Percentiles rank a stretch among this genome's conserved stretches.
Conservation (phyloP, 2,888 invertebrate genomes). For the Dynastes maya region DNA sequence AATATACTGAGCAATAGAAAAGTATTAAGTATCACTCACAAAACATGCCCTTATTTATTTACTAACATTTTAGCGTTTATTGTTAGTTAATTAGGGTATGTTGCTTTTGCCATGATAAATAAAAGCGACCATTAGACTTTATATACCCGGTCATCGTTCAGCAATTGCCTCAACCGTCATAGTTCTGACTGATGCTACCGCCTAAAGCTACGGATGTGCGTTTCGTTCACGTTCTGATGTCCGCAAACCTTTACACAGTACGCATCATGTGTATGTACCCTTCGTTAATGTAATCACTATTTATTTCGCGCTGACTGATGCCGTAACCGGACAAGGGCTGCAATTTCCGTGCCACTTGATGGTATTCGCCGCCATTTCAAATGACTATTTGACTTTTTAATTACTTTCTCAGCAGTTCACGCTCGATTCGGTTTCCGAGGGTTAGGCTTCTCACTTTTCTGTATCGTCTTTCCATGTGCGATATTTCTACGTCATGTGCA, state of each 20-base stretch:
- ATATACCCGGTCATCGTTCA: neutral
- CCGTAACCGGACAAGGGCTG: slow-evolving; percentile 54
- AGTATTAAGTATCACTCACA: too few species aligned
- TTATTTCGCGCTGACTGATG: slow-evolving; percentile 53
- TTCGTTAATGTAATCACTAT: slow-evolving; percentile 54
- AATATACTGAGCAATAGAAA: too few species aligned
- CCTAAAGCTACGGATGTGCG: neutral
- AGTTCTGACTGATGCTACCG: neutral
- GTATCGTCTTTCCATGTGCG: neutral
- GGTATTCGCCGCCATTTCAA: slow-evolving; percentile 50
- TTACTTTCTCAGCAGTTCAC: slow-evolving; percentile 52
- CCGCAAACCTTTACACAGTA: neutral
- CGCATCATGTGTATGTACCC: slow-evolving; percentile 39
- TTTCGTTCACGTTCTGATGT: neutral
- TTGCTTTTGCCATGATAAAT: slow-evolving; percentile 10
- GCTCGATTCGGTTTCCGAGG: slow-evolving; percentile 30
- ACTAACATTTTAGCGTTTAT: too few species aligned
- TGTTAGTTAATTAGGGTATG: slow-evolving; percentile 2
- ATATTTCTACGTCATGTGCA: neutral
- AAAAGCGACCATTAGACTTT: neutral
- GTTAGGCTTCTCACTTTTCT: neutral
- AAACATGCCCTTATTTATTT: too few species aligned
- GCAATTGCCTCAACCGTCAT: slow-evolving; percentile 20
- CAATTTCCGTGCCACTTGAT: slow-evolving; percentile 55
- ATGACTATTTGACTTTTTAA: slow-evolving; percentile 55